These are phyloP conservation scores for Leiothrix lutea DNA, from an alignment of 2,113 vertebrate genomes.

Conservation along the genomic window DNA sequence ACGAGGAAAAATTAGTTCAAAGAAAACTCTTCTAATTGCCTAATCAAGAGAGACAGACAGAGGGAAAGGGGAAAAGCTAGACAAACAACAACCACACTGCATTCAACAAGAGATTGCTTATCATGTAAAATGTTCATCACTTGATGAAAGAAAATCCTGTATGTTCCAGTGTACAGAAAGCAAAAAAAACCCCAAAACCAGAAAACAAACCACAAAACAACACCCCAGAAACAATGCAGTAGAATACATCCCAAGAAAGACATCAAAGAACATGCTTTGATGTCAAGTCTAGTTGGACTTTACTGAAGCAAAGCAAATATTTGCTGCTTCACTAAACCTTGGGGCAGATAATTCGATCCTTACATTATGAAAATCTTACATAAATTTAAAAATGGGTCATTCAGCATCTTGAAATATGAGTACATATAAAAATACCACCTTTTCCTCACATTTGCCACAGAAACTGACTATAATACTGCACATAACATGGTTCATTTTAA, in stretches of 20 bases:
- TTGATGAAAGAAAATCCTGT: background rate
- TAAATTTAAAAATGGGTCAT: constrained; percentile 13
- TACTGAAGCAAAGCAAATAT: background rate
- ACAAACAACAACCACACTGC: background rate
- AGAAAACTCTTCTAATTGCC: background rate
- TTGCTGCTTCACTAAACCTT: background rate
- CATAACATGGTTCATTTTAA: background rate
- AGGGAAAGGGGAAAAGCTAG: background rate
- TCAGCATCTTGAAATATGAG: background rate
- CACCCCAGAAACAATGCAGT: background rate
- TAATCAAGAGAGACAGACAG: background rate
- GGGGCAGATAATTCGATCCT: background rate
- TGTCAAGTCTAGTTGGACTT: background rate
- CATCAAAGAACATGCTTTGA: background rate
- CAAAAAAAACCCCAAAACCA: background rate
- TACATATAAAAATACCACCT: background rate
- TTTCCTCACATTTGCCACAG: background rate
- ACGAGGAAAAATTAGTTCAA: background rate
- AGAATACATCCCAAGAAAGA: background rate
- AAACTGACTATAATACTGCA: background rate
- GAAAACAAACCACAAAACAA: background rate
- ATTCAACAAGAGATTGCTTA: background rate
- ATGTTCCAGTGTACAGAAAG: background rate
- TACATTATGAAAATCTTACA: background rate
- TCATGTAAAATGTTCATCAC: background rate